Base-by-base conservation (phyloP, 1,140 invertebrate genomes). In the Heliconius nattereri region DNA sequence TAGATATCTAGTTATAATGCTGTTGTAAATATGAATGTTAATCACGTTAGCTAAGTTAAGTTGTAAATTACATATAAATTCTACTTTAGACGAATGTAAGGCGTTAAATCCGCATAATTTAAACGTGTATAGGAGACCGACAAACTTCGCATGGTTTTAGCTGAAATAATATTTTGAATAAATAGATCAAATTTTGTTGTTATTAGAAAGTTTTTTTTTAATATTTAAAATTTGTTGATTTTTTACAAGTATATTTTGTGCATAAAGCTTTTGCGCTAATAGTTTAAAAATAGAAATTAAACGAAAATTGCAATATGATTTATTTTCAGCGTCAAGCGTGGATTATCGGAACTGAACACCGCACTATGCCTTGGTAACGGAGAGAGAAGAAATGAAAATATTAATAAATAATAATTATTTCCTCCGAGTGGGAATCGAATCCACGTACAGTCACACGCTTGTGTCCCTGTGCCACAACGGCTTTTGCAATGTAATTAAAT, bases 31-130 rank as follows among this genome's bases (percentile, higher is more conserved):
- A 66, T 66, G 57, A 66, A 66, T 66, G 57, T 76, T 57, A 73
- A 76, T 52, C 45, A 71, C 57, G 52, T 81, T 75, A 78, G 73
- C 66, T 78, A 9, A 70, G 78, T 81, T 77, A 81, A 81, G 79
- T 45, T 73, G 77, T 81, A 77, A 78, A 80, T 76, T 66, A 26
- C 23, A 26, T 11, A 16, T 26, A 66, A 66, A 66, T 29, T 16
- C 60, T n/a, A 26, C 23, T 66, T 66, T 26, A 66, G 26, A 66
- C 23, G 8, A 66, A 66, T 29, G 60, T 66, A 66, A 26, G 60
- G 60, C 23, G 60, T 66, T 66, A 66, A 6, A 26, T 66, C 60
- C 60, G 60, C 60, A 26, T 66, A 13, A 66, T 66, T 66, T 16
- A 26, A 23, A 66, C 60, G 3, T 66, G 5, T 66, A 26, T 66